phyloP scores from a whole-genome alignment of 2,888 invertebrate genomes.

The Pasiphila rectangulata region DNA sequence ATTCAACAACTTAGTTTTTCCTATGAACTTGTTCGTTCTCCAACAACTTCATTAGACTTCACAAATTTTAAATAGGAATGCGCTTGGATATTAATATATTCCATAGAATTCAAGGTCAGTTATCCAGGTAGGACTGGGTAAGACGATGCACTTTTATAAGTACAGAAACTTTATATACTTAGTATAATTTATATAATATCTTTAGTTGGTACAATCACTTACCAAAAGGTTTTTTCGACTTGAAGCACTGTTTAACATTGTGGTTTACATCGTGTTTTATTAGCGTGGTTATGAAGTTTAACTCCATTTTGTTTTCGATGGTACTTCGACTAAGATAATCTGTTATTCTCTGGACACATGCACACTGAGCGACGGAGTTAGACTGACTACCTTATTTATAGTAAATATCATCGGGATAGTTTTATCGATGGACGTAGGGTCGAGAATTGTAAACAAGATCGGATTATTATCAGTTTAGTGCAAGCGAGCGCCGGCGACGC shows the following conservation, averaged over 20 bases:
- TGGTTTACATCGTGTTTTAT: constrained; percentile 76
- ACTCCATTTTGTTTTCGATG: constrained; percentile 58
- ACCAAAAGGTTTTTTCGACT: constrained; percentile 74
- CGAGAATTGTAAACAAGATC: constrained; percentile 49
- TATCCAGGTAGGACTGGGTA: constrained; percentile 23
- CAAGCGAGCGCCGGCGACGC: constrained; percentile 25
- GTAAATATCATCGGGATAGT: constrained; percentile 54
- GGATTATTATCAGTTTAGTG: constrained; percentile 37
- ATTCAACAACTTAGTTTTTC: no score
- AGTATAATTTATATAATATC: no score
- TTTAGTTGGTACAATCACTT: constrained; percentile 5
- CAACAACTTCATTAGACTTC: no score
- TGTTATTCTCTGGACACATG: constrained; percentile 37
- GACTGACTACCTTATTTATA: constrained; percentile 53
- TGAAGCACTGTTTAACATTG: constrained; percentile 76
- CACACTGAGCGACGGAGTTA: constrained; percentile 40
- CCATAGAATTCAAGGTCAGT: no score
- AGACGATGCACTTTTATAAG: constrained; percentile 4
- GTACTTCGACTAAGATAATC: constrained; percentile 30
- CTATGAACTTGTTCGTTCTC: no score
- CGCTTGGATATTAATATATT: no score
- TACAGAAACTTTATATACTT: no score
- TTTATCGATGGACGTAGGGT: constrained; percentile 54
- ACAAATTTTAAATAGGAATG: no score
- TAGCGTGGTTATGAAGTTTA: constrained; percentile 68